Evolutionary conservation across 2,888 invertebrate genomes (phyloP), one percentile per base, ranked within the genome.

Genomic region (Unio pictorum): DNA sequence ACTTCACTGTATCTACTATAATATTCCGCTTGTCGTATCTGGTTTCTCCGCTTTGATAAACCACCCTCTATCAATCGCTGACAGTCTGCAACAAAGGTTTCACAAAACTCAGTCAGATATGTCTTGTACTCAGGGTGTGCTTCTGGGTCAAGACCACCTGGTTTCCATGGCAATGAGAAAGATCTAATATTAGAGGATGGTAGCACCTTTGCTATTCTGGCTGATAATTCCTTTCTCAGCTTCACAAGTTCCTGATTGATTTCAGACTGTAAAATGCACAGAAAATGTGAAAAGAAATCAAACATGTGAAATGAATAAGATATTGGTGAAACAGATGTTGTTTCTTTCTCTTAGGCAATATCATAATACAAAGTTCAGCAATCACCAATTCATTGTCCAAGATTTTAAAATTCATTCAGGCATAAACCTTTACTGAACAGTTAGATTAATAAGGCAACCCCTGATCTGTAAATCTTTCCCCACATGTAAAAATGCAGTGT

Each of bases 1-100:
- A 84, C 73, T 66, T 89, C 88, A 45, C 81, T 78, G 58, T 82
- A 84, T 28, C 74, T 75, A 8, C 79, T 78, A 74, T 85, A 86
- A 71, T 84, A 87, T 60, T 84, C 86, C 4, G 72, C 70, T 54
- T 64, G 69, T 57, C 77, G 73, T 8, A 86, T 84, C 55, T 75
- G 55, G 7, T 67, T 66, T 20, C 81, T 56, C 30, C 73, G 71
- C n/a, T 77, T 71, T 3, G 72, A 26, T 20, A 75, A 55, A 4
- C 80, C 87, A 18, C 68, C 55, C 7, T 80, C 65, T 30, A 87
- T 84, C 66, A 84, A 74, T 6, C 59, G 34, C 23, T 73, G 66
- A 18, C 86, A 74, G 54, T 82, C 81, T 2, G 60, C 55, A 0
- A 79, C 73, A 64, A 88, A 86, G 58, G 81, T 69, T 4, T 68